Conservation (phyloP, 2,888 invertebrate genomes). For the Sminthurides aquaticus region DNA sequence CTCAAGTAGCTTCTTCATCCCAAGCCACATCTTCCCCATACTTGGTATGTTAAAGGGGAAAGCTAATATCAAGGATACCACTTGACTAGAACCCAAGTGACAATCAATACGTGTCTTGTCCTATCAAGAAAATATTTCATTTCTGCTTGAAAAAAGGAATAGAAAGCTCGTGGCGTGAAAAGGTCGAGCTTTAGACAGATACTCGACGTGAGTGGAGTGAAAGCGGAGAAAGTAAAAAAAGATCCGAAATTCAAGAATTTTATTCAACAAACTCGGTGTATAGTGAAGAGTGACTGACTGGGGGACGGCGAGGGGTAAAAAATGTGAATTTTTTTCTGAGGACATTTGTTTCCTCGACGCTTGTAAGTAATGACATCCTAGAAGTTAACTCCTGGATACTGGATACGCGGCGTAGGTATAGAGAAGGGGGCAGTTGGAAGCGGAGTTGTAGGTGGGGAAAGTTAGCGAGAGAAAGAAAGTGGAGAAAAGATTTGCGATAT, state of each 20-base stretch:
- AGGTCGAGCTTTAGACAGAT: not conserved
- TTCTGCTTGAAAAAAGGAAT: not conserved
- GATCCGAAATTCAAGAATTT: not conserved
- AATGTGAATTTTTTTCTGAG: not conserved
- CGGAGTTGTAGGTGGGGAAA: not conserved
- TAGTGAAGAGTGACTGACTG: too few relatives aligned
- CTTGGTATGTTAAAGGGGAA: too few relatives aligned
- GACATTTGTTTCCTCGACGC: not conserved
- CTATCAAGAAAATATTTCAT: constrained; percentile 10
- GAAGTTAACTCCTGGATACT: too few relatives aligned
- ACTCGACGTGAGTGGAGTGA: not conserved
- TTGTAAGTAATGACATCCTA: too few relatives aligned
- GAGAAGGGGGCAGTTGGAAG: too few relatives aligned
- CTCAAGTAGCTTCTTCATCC: too few relatives aligned
- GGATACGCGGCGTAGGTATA: too few relatives aligned
- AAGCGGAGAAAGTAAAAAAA: not conserved
- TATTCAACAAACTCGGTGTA: too few relatives aligned
- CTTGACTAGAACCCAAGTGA: too few relatives aligned
- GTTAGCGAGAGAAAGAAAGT: not conserved
- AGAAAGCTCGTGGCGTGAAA: not conserved
- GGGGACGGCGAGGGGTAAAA: too few relatives aligned
- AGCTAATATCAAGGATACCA: too few relatives aligned
- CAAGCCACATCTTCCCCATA: too few relatives aligned
- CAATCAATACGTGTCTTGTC: constrained; percentile 10
- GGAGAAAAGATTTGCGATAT: not conserved